Percentiles rank a stretch among this genome's conserved stretches.
These are phyloP conservation scores for Seriola aureovittata DNA, from an alignment of 2,113 vertebrate species.

Conservation along the genomic window DNA sequence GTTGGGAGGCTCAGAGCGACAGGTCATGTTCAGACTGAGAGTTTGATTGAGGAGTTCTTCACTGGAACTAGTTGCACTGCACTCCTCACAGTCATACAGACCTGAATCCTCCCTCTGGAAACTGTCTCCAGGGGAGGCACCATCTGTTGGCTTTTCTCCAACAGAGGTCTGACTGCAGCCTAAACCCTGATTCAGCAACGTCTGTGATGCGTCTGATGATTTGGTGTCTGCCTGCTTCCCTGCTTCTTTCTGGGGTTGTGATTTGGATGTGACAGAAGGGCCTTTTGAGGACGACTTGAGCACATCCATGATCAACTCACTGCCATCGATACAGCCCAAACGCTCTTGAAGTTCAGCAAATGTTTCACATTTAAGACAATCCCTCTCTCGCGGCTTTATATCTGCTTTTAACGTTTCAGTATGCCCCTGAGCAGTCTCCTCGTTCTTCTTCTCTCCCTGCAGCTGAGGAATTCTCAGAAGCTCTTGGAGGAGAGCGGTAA, in stretches of 20 bases:
- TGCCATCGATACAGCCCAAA: conserved; percentile 87
- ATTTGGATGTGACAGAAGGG: conserved; percentile 22
- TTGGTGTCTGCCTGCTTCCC: conserved; percentile 11
- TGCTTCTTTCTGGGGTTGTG: conserved; percentile 50
- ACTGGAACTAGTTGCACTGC: conserved; percentile 86
- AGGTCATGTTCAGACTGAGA: conserved; percentile 77
- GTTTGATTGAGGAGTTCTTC: conserved; percentile 88
- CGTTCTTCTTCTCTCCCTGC: conserved; percentile 70
- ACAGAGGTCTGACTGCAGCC: conserved; percentile 47
- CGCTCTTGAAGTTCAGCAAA: conserved; percentile 98
- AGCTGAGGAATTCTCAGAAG: conserved; percentile 77
- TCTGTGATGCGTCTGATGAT: conserved; percentile 38
- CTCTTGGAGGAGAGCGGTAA: conserved; percentile 76
- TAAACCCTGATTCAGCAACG: conserved; percentile 36
- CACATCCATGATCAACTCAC: conserved; percentile 59
- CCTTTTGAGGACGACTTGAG: conserved; percentile 62
- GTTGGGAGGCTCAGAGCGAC: conserved; percentile 73
- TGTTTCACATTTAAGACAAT: conserved; percentile 97
- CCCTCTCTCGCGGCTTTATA: conserved; percentile 84
- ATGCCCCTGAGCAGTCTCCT: conserved; percentile 53
- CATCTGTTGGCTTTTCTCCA: conserved; percentile 62
- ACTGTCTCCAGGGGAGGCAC: conserved; percentile 64
- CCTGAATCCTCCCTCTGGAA: conserved; percentile 87
- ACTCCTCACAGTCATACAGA: conserved; percentile 91
- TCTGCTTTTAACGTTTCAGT: conserved; percentile 54